Base-by-base conservation (phyloP, 2,113 vertebrate species). In the Cranoglanis bouderius region DNA sequence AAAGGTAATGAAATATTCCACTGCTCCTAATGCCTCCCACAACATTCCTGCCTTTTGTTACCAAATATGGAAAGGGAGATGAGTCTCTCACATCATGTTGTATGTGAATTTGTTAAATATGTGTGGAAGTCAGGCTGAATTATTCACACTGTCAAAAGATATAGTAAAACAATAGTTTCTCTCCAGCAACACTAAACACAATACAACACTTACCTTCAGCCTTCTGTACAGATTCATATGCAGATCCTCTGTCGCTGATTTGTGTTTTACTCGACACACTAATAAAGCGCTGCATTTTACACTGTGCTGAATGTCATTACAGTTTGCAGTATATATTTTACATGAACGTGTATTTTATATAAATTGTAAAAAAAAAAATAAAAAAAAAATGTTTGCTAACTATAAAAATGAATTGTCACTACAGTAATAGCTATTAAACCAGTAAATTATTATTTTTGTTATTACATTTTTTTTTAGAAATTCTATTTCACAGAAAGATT, bases 1-100 rank as follows among this genome's bases (percentile, higher is more conserved):
- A 93, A 95, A 93, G 51, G 85, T 94, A 94, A 93, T 91, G 93
- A 95, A 93, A 92, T 92, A 92, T 93, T 93, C 91, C 91, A 91
- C 89, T 92, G 92, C 95, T 95, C 93, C 89, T 83, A 91, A 18
- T 92, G 89, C 61, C 89, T 83, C 90, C 2, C 80, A 90, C 89
- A 53, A 90, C 90, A 91, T 89, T 90, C 89, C 86, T 74, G 83
- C 78, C 43, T 86, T 90, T 87, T 84, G 57, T 85, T 90, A 88
- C 89, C 5, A 90, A 90, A 89, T 89, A 90, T 89, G 90, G 88
- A 90, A 92, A 87, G 85, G 87, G 61, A 83, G 81, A 88, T 80
- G 80, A 87, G 49, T 75, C 82, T 74, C 84, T 88, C 84, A 74
- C 19, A 57, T 87, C 61, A 35, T 55, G 72, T 63, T 24, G 10